Base-by-base conservation (phyloP, 2,113 vertebrate species). In the Anarhynchus alexandrinus region DNA sequence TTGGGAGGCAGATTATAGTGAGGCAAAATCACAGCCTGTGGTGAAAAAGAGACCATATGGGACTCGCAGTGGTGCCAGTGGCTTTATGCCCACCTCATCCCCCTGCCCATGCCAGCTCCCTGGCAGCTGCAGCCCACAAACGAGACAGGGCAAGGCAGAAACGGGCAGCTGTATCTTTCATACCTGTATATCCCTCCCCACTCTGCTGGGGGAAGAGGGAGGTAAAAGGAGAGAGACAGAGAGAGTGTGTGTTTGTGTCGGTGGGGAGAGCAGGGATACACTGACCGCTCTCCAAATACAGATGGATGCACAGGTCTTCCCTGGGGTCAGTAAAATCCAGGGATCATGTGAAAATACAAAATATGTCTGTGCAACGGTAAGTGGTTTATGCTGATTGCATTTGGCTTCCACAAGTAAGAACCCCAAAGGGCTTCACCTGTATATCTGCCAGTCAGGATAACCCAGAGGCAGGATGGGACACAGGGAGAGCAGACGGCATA, bases 11-110 rank as follows among this genome's bases (percentile, higher is more conserved):
- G 74, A 82, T 72, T 82, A 80, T 45, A 79, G 40, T 54, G 58
- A 95, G 82, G 74, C 62, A 89, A 45, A 91, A 72, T 69, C 66
- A 65, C 34, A 94, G 92, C 66, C 85, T 80, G 81, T 30, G 58
- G 82, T 49, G 40, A 72, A 58, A 85, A 85, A 43, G 30, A 88
- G 78, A 67, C 85, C 94, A 94, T 90, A 90, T 96, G 94, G 91
- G 84, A 86, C 34, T 58, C 71, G 40, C 49, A 90, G 90, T 57
- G 47, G 54, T 76, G 87, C 78, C 96, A 62, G 74, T 29, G 61
- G 87, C 73, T 80, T 90, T 79, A 40, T 69, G 92, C 70, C 90
- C 84, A 90, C 82, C 49, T 85, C 74, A 6, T 85, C 58, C 34
- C 54, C 38, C 15, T 84, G 73, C 25, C 57, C 66, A 9, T 69